Evolutionary conservation across 2,888 invertebrate species (phyloP), one percentile per base, ranked within the genome.

Genomic region (Mythimna impura): DNA sequence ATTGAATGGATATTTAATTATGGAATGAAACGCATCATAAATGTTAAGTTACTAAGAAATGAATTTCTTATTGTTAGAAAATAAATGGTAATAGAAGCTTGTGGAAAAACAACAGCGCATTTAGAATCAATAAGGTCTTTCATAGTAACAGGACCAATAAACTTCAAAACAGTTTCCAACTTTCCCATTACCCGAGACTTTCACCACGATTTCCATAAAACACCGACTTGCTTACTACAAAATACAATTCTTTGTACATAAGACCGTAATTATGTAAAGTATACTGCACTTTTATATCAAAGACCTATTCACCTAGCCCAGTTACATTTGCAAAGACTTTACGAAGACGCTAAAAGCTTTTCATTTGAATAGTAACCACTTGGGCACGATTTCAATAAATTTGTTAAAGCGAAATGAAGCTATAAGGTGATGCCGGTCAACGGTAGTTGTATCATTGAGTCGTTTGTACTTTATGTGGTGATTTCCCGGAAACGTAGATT

Each of bases 341-440:
- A 72, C 62, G 66, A 75, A 76, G 72, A 72, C 86, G 86, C 86
- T 86, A 64, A 63, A 74, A 83, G 88, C 90, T 86, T 87, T 80
- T 88, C 79, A 88, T 88, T 93, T 92, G 84, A 88, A 89, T 87
- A 86, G 86, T 87, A 86, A 87, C 86, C 81, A 83, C 87, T 82
- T 80, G 84, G 71, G 92, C 94, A 95, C 95, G 94, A 94, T 91
- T 93, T 94, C 94, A 93, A 95, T 95, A 95, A 94, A 94, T 94
- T 94, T 93, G 94, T 94, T 90, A 88, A 91, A 92, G 90, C 90
- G 82, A 93, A 94, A 95, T 94, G 93, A 94, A 95, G 94, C 92
- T 90, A 92, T 94, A 93, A 92, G 88, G 90, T 91, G 90, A 92
- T 91, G 88, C 87, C 86, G 90, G 88, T 88, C 89, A 90, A 90